Percentiles rank a stretch among this genome's conserved stretches.
Evolutionary conservation across 2,888 invertebrate genomes (phyloP).

Genomic region (Odontomyia ornata): DNA sequence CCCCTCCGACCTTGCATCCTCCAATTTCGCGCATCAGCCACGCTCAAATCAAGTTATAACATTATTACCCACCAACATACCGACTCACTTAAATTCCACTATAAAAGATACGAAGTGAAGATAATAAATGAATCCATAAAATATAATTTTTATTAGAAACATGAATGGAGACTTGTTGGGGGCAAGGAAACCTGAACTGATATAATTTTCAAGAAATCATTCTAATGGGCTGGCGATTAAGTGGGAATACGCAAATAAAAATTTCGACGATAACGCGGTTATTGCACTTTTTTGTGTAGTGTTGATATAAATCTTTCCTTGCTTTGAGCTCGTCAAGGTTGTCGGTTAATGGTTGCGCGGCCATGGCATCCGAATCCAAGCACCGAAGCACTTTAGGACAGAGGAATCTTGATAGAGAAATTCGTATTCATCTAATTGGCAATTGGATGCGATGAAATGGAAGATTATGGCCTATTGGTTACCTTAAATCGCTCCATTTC

Average conservation of each 20-base stretch:
- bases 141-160: conserved; percentile 26
- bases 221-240: neutral
- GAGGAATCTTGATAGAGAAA: neutral
- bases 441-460: conserved; percentile 4
- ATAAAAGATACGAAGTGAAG: neutral
- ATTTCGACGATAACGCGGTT: neutral
- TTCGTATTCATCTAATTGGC: conserved; percentile 4
- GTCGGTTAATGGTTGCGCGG: neutral
- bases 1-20: neutral
- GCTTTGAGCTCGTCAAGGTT: neutral
- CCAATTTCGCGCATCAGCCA: neutral
- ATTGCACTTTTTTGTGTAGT: conserved; percentile 18
- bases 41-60: neutral
- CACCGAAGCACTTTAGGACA: too few species aligned
- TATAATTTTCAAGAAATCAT: neutral
- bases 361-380: neutral
- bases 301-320: neutral
- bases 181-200: neutral
- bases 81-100: neutral
- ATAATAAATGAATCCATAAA: conserved; percentile 9
- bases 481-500: neutral
- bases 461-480: neutral
- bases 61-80: neutral
- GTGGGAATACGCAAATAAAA: neutral
- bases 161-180: neutral